These are phyloP conservation scores for Semnornis frantzii DNA, from an alignment of 2,113 vertebrate genomes.

Conservation along the genomic window DNA sequence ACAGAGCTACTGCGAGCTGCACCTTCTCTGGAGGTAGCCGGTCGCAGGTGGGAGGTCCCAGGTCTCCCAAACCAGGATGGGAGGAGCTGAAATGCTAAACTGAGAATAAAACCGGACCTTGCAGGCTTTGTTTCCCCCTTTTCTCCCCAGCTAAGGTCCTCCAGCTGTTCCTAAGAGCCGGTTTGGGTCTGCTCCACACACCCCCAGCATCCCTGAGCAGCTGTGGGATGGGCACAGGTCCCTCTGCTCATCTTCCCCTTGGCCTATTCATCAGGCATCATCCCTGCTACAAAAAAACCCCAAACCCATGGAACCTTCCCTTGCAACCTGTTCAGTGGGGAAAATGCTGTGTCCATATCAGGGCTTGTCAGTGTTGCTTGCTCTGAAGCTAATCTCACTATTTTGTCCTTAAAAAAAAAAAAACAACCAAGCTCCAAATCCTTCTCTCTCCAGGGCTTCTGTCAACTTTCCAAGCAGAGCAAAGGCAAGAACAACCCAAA, in stretches of 20 bases:
- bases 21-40: neutral
- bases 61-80: neutral
- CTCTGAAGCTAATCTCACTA: neutral
- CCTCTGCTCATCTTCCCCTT: neutral
- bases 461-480: slow-evolving; percentile 53
- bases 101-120: fast-evolving
- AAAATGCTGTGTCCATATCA: neutral
- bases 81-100: neutral
- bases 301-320: neutral
- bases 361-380: neutral
- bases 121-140: neutral
- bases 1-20: neutral
- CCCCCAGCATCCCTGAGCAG: neutral
- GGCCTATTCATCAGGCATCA: fast-evolving
- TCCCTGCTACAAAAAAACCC: too few relatives aligned
- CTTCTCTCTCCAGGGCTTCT: slow-evolving; percentile 5
- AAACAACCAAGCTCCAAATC: neutral
- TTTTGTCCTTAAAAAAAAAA: slow-evolving; percentile 12
- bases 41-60: neutral
- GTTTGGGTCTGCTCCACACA: neutral
- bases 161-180: fast-evolving
- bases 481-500: slow-evolving; percentile 71
- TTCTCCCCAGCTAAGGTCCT: neutral
- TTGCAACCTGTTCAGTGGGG: neutral
- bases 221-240: neutral